Percentiles rank a stretch among this genome's conserved stretches.
Conservation (phyloP, 2,113 vertebrate species). For the Coptodon bakossiorum region DNA sequence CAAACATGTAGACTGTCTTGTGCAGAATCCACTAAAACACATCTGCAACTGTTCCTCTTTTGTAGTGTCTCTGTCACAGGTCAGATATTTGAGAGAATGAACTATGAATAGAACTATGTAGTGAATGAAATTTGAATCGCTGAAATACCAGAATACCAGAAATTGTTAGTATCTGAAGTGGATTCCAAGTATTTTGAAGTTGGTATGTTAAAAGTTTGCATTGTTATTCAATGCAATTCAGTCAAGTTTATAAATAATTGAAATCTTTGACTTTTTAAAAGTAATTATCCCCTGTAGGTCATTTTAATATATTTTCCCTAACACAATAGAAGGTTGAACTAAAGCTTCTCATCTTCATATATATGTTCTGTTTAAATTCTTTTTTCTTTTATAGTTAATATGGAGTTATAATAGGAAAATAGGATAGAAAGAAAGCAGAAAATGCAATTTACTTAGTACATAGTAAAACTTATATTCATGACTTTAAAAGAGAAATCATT, state of each 20-base stretch:
- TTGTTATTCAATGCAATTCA: not conserved
- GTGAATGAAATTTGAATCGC: not conserved
- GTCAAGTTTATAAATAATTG: not conserved
- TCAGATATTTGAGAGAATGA: not conserved
- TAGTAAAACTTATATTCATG: not conserved
- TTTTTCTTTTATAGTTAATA: not conserved
- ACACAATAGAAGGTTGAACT: not conserved
- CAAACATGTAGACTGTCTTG: not conserved
- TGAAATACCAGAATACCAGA: not conserved
- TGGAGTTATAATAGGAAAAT: not conserved
- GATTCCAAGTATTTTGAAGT: not conserved
- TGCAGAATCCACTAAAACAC: not conserved
- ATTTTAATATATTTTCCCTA: not conserved
- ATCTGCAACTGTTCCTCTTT: not conserved
- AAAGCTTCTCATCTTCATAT: not conserved
- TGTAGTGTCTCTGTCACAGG: not conserved
- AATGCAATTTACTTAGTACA: not conserved
- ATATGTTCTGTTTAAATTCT: not conserved
- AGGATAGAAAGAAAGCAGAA: not conserved
- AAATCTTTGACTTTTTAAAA: not conserved
- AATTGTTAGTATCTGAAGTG: not conserved
- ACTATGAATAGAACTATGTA: not conserved
- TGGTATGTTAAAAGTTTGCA: not conserved
- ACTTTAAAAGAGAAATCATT: not conserved
- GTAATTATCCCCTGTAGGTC: not conserved